These are phyloP conservation scores for Eumerus sabulonum DNA, from an alignment of 2,888 invertebrate species.

Conservation along the genomic window DNA sequence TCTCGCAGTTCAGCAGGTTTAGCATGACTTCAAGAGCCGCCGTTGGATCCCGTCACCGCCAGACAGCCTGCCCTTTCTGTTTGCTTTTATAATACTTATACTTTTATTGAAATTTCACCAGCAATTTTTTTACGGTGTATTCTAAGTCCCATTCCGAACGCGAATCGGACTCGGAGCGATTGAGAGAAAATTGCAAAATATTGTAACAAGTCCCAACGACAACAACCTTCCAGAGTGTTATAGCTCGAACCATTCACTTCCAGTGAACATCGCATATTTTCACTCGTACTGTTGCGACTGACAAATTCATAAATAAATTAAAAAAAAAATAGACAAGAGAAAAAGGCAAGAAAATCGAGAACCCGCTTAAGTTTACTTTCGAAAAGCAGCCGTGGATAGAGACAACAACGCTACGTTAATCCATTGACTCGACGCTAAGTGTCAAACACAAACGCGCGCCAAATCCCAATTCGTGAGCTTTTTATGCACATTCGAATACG, in stretches of 20 bases:
- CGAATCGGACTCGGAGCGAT: not conserved
- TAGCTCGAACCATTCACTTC: conserved; percentile 53
- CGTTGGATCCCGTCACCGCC: too few species aligned
- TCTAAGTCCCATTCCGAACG: not conserved
- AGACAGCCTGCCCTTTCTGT: too few species aligned
- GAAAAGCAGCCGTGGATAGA: conserved; percentile 17
- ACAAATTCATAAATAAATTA: too few species aligned
- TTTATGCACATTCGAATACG: conserved; percentile 15
- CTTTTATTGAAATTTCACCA: too few species aligned
- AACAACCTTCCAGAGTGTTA: conserved; percentile 36
- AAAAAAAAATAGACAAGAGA: not conserved
- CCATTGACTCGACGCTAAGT: not conserved
- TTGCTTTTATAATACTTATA: too few species aligned
- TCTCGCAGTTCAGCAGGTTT: too few species aligned
- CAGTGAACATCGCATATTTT: conserved; percentile 34
- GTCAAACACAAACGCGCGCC: too few species aligned
- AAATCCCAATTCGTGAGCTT: conserved; percentile 29
- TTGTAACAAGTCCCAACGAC: conserved; percentile 17
- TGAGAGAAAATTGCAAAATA: conserved; percentile 29
- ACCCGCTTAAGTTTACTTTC: conserved; percentile 54
- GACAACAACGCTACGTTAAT: conserved; percentile 1
- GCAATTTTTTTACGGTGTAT: conserved; percentile 27
- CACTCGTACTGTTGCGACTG: conserved; percentile 12
- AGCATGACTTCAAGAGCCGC: too few species aligned
- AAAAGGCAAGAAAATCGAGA: conserved; percentile 6